Base-by-base conservation (phyloP, 2,888 invertebrate genomes). In the Drosophila yooni region DNA sequence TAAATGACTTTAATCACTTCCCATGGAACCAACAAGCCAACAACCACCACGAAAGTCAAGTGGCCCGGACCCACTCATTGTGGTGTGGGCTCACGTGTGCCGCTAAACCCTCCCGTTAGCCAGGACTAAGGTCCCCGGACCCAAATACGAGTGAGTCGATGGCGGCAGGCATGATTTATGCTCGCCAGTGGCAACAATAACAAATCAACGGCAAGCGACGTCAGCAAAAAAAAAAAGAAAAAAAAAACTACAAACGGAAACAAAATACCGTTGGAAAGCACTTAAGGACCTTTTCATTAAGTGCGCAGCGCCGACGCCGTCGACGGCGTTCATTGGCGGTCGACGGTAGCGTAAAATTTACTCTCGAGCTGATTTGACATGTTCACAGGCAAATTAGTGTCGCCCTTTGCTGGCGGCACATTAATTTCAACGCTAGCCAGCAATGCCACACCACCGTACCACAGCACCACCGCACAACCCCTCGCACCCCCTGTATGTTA, bases 181-280 rank as follows among this genome's bases (percentile, higher is more conserved):
- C 83, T 64, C 57, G 75, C 64, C 82, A 76, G 78, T 83, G 82
- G 86, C 82, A 85, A 91, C 82, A 86, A 89, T 81, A 90, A 88
- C 91, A 86, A 89, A 82, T 83, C 74, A 82, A 83, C 80, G 70
- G 78, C 83, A 66, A 78, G 79, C 81, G 67, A 74, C 70, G 76
- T 69, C 80, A 77, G 76, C 46, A 54, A 34, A 50, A 53, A 3
- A 46, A 60, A 46, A 52, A 34, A 50, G 1, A 3, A 38, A 18
- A 63, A 80, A 82, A 81, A 75, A 83, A 80, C 76, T 80, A 91
- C 87, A 90, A 91, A 91, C 92, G 92, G 91, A 91, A 91, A 91
- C 91, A 91, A 92, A 92, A 90, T 91, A 87, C 91, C 91, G 90
- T 91, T 91, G 89, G 86, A 91, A 91, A 91, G 91, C 88, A 92